phyloP scores from a whole-genome alignment of 37 sponge, comb jelly and placozoan genomes.

The Halisarca cf. caerulea region DNA sequence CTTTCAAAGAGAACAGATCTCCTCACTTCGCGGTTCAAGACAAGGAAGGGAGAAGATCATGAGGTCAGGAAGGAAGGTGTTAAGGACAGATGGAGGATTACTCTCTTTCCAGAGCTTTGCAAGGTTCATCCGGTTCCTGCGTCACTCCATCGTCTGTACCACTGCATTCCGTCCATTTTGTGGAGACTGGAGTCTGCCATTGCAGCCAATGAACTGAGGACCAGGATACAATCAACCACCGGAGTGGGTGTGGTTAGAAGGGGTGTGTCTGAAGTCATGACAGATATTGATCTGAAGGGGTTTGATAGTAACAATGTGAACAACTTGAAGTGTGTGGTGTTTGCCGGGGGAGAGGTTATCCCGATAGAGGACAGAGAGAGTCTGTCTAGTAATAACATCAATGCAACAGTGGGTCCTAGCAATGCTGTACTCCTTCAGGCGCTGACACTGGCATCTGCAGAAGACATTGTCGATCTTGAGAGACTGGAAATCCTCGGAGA shows the following conservation, averaged over 20 bases:
- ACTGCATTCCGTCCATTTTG: constrained; percentile 84
- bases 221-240: constrained; percentile 23
- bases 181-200: constrained; percentile 84
- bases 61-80: neutral
- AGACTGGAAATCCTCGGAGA: constrained; percentile 94
- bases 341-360: neutral
- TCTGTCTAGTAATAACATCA: neutral
- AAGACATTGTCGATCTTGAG: constrained; percentile 82
- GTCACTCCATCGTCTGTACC: constrained; percentile 48
- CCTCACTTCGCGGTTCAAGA: constrained; percentile 58
- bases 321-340: neutral
- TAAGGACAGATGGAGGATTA: neutral
- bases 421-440: constrained; percentile 75
- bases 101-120: constrained; percentile 74
- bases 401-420: constrained; percentile 37
- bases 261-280: neutral
- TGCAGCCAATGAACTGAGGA: constrained; percentile 54
- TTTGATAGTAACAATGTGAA: constrained; percentile 42
- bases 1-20: constrained; percentile 44
- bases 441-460: constrained; percentile 68
- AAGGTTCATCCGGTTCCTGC: constrained; percentile 57
- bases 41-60: constrained; percentile 35
- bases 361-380: neutral
- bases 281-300: constrained; percentile 40
- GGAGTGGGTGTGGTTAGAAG: constrained; percentile 31